A percentile compares a stretch with the other conserved stretches of the same genome.
These are phyloP conservation scores for Perca flavescens DNA, from an alignment of 2,113 vertebrate species.

Conservation along the genomic window DNA sequence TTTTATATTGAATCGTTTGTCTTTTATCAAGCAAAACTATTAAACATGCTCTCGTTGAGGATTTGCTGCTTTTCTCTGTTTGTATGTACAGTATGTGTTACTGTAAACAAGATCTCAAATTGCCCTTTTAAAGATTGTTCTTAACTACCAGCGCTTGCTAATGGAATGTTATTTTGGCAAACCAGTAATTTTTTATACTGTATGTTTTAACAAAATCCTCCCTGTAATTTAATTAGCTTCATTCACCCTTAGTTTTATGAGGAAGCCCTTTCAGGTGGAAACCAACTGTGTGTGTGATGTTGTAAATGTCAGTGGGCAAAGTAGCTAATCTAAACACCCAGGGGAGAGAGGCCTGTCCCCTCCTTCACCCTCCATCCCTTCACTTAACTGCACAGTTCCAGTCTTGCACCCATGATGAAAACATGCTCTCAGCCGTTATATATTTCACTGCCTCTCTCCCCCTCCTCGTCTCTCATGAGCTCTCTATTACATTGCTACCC, in stretches of 20 bases:
- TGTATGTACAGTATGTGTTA: neutral
- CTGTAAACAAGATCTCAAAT: neutral
- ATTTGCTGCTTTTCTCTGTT: neutral
- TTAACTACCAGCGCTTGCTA: neutral
- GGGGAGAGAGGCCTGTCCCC: slow-evolving; percentile 23
- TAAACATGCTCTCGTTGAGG: neutral
- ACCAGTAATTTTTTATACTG: neutral
- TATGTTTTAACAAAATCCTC: slow-evolving; percentile 9
- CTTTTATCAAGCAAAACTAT: neutral
- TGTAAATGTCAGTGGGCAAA: slow-evolving; percentile 69
- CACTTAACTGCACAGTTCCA: slow-evolving; percentile 47
- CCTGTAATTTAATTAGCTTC: slow-evolving; percentile 1
- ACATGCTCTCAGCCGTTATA: slow-evolving; percentile 40
- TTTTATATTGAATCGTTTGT: neutral
- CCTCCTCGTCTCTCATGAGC: slow-evolving; percentile 42
- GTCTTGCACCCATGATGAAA: slow-evolving; percentile 50
- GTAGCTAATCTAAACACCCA: slow-evolving; percentile 57
- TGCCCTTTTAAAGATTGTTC: neutral
- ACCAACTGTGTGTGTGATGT: slow-evolving; percentile 30
- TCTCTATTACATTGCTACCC: slow-evolving; percentile 35
- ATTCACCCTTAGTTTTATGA: slow-evolving; percentile 9
- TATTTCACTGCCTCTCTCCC: slow-evolving; percentile 29
- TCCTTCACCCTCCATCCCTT: slow-evolving; percentile 11
- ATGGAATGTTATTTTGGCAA: neutral
- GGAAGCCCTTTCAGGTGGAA: slow-evolving; percentile 34